These are phyloP conservation scores for Moxostoma hubbsi DNA, from an alignment of 2,797 vertebrate genomes.

Conservation along the genomic window DNA sequence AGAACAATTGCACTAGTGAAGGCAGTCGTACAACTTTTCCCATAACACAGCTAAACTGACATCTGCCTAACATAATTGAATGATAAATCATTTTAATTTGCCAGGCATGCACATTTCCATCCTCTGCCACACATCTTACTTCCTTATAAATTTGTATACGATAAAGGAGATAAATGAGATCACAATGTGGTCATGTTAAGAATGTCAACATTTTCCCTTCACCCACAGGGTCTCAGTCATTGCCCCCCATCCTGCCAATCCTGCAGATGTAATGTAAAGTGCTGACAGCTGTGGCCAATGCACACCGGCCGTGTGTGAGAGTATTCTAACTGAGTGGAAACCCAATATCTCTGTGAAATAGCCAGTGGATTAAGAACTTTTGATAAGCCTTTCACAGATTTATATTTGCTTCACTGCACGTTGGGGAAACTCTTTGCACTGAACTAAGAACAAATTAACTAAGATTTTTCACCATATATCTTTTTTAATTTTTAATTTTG, in stretches of 20 bases:
- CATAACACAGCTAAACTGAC: constrained; percentile 24
- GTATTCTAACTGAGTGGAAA: constrained; percentile 76
- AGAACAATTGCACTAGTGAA: neutral
- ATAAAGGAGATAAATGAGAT: constrained; percentile 14
- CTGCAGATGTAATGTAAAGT: constrained; percentile 82
- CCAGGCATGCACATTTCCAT: neutral
- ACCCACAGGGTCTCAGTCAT: constrained; percentile 32
- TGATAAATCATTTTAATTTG: constrained; percentile 24
- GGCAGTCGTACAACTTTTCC: neutral
- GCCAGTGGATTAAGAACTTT: constrained; percentile 77
- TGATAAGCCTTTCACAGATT: constrained; percentile 81
- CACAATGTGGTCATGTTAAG: constrained; percentile 4
- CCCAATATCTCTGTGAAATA: constrained; percentile 83
- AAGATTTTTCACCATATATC: too few species aligned
- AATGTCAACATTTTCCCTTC: constrained; percentile 37
- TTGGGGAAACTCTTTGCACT: neutral
- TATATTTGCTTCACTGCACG: constrained; percentile 67
- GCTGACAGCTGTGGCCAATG: constrained; percentile 79
- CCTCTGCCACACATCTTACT: neutral
- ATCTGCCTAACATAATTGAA: constrained; percentile 15
- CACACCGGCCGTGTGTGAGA: constrained; percentile 72
- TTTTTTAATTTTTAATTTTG: too few species aligned
- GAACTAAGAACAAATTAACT: too few species aligned
- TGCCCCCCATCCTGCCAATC: constrained; percentile 62
- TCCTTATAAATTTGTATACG: constrained; percentile 6